These are phyloP conservation scores for Psittacula echo DNA, from an alignment of 2,797 vertebrate species.

Conservation along the genomic window DNA sequence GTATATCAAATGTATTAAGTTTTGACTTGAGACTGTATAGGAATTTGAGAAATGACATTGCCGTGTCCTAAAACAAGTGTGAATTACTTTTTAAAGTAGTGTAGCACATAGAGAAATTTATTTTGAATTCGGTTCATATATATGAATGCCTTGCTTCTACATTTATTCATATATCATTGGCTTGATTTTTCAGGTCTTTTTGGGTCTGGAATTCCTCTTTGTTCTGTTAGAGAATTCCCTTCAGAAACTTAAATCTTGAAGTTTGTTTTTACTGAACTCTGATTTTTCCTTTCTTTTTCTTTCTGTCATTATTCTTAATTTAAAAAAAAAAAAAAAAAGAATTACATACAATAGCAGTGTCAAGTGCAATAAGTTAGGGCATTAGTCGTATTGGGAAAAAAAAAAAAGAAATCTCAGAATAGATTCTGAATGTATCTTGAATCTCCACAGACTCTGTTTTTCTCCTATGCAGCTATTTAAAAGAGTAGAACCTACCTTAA, in stretches of 20 bases:
- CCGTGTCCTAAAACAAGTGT: background rate
- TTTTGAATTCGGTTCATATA: background rate
- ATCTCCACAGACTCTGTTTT: constrained; percentile 12
- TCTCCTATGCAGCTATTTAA: constrained; percentile 18
- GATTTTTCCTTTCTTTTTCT: background rate
- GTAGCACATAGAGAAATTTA: background rate
- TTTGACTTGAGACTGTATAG: background rate
- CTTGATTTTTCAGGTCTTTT: background rate
- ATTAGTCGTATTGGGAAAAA: constrained; percentile 13
- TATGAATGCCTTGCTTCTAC: background rate
- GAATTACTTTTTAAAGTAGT: background rate
- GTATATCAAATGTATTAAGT: fast-evolving
- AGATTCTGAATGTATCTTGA: background rate
- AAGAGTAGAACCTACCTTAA: constrained; percentile 20
- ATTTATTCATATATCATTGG: background rate
- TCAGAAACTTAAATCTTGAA: background rate
- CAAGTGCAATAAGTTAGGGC: background rate
- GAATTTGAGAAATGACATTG: background rate
- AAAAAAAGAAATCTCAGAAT: constrained; percentile 1
- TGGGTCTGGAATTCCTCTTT: background rate
- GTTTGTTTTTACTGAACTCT: background rate
- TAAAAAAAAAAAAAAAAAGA: background rate
- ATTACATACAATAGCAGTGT: background rate
- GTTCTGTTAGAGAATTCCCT: background rate
- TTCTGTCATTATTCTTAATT: constrained; percentile 5